Percentiles rank a stretch among this genome's conserved stretches.
These are phyloP conservation scores for Sebastes vulpes DNA, from an alignment of 2,797 vertebrate species.

Conservation along the genomic window DNA sequence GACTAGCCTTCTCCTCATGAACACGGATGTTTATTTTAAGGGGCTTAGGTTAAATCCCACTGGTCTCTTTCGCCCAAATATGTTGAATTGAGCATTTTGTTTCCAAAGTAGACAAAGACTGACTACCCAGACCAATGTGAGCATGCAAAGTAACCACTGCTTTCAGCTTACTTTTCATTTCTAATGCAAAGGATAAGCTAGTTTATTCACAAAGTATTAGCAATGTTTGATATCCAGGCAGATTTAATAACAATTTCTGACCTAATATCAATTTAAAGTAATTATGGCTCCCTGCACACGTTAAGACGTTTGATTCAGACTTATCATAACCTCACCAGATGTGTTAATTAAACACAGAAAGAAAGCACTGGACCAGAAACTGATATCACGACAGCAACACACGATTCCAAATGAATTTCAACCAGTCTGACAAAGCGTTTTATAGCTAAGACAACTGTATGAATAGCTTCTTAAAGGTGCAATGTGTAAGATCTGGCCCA, in stretches of 20 bases:
- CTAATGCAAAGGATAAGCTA: neutral
- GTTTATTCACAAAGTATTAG: neutral
- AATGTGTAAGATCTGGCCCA: too few relatives aligned
- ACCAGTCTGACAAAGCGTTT: neutral
- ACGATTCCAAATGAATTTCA: neutral
- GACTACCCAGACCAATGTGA: neutral
- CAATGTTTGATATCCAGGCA: neutral
- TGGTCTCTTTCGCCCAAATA: neutral
- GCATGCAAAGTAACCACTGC: too few relatives aligned
- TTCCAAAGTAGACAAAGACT: neutral
- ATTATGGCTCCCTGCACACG: neutral
- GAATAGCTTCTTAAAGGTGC: too few relatives aligned
- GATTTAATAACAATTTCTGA: neutral
- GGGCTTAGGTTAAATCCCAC: slow-evolving; percentile 2
- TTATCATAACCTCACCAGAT: neutral
- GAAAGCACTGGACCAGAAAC: slow-evolving; percentile 6
- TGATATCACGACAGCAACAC: neutral
- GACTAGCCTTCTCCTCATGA: neutral
- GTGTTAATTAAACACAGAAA: neutral
- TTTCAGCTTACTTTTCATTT: neutral
- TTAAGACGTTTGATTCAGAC: neutral
- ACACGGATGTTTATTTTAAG: slow-evolving; percentile 13
- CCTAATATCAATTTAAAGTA: neutral
- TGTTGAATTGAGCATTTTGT: neutral
- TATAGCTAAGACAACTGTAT: neutral